Evolutionary conservation across 1,140 invertebrate genomes (phyloP), one percentile per base, ranked within the genome.

Genomic region (Zaprionus ornatus): DNA sequence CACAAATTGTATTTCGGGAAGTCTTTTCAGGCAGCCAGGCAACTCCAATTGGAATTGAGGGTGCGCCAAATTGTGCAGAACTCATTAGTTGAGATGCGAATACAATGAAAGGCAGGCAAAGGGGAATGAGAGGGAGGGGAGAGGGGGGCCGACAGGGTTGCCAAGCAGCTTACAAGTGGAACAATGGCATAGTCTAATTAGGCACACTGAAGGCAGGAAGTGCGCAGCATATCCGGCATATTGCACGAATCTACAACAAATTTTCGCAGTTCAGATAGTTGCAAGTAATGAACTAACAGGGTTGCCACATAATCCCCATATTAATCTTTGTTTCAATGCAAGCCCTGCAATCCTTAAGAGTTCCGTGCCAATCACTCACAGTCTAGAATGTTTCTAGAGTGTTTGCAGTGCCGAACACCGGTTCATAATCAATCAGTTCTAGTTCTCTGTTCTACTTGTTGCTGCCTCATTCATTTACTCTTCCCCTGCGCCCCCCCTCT

Each of bases 401-500:
- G 19, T 61, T 81, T 77, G 42, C 73, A 87, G 84, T 87, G 84
- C 61, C 59, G 73, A 88, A 78, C 81, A 66, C 29, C 67, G 88
- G 84, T 88, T 74, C 78, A 79, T 88, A 88, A 88, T 88, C 84
- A 88, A 88, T 84, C 84, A 84, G 27, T 29, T 71, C 61, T 66
- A 62, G 60, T n/a, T n/a, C 64, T 54, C 66, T 57, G 64, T 74
- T 29, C 23, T 65, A 17, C 19, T 57, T 32, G 29, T 32, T 32
- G 29, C 29, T 32, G 29, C 40, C 23, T 21, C 50, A 60, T 35
- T 52, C 50, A 52, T 56, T 68, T 45, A 15, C 23, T 3, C 40
- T 7, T 45, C 0, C 40, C 40, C n/a, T 17, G n/a, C n/a, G 3
- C 17, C 27, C 12, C 21, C 5, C 17, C 27, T n/a, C 21, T 55